Conservation (phyloP, 2,113 vertebrate species). For the Pithys albifrons region DNA sequence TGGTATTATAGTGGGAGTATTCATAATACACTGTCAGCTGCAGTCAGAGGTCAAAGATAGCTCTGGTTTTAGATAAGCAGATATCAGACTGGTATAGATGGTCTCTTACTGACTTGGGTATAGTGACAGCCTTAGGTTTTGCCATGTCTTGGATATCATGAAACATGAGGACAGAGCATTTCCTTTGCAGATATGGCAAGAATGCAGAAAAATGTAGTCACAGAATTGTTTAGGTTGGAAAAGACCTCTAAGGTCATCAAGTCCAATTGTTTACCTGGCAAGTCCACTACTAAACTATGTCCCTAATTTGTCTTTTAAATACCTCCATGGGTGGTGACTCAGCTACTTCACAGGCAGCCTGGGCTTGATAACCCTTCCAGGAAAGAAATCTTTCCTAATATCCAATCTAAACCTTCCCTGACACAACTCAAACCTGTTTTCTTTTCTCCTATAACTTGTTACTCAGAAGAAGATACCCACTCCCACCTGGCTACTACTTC, state of each 20-base stretch:
- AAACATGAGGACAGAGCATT: background rate
- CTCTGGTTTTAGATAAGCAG: background rate
- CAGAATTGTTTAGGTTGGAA: background rate
- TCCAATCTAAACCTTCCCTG: background rate
- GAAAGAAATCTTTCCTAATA: background rate
- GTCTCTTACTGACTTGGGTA: background rate
- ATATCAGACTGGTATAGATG: background rate
- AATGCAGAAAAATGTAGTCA: background rate
- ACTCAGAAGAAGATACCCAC: background rate
- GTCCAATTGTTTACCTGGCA: background rate
- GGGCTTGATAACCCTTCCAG: too few relatives aligned
- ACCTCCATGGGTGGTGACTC: background rate
- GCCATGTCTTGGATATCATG: fast-evolving
- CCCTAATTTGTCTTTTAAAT: background rate
- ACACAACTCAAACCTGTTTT: background rate
- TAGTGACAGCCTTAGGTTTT: background rate
- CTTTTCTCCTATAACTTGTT: background rate
- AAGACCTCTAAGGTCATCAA: background rate
- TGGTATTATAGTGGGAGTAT: background rate
- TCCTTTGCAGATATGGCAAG: background rate
- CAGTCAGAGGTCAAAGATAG: background rate
- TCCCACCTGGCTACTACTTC: background rate
- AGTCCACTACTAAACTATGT: background rate
- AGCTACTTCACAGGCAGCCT: background rate
- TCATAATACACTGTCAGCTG: background rate